These are phyloP conservation scores for Leucania comma DNA, from an alignment of 2,888 invertebrate genomes.

Conservation along the genomic window DNA sequence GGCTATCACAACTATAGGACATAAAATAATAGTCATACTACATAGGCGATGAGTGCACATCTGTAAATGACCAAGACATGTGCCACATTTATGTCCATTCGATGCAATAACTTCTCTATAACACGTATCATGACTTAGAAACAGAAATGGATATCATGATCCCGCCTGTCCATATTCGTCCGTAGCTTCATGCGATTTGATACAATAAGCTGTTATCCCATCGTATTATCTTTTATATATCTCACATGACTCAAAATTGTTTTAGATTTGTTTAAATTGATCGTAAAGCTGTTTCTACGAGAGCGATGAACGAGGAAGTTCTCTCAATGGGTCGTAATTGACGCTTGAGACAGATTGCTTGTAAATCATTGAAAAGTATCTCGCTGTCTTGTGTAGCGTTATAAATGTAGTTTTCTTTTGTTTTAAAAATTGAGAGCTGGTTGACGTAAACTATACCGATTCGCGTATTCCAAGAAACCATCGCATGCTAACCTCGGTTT, in stretches of 20 bases:
- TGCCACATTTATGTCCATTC: background rate
- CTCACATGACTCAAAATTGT: conserved; percentile 52
- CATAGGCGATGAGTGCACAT: background rate
- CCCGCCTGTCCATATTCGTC: background rate
- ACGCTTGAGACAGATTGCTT: conserved; percentile 32
- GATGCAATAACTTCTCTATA: no score
- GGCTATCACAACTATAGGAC: no score
- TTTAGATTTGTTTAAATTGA: conserved; percentile 67
- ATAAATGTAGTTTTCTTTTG: conserved; percentile 19
- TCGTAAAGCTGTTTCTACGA: conserved; percentile 62
- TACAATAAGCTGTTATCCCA: conserved; percentile 10
- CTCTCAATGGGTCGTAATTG: conserved; percentile 64
- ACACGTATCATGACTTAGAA: background rate
- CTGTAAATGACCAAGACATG: background rate
- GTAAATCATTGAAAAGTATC: conserved; percentile 50
- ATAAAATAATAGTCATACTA: no score
- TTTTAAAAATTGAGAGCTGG: conserved; percentile 2
- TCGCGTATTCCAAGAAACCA: background rate
- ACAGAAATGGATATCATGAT: background rate
- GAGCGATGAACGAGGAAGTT: conserved; percentile 58
- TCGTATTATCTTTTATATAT: conserved; percentile 32
- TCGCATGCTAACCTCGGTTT: background rate
- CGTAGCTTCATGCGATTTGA: conserved; percentile 25
- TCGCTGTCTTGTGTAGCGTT: conserved; percentile 20
- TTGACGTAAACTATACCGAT: background rate